Conservation (phyloP, 1,140 invertebrate species). For the Macrobrachium nipponense region DNA sequence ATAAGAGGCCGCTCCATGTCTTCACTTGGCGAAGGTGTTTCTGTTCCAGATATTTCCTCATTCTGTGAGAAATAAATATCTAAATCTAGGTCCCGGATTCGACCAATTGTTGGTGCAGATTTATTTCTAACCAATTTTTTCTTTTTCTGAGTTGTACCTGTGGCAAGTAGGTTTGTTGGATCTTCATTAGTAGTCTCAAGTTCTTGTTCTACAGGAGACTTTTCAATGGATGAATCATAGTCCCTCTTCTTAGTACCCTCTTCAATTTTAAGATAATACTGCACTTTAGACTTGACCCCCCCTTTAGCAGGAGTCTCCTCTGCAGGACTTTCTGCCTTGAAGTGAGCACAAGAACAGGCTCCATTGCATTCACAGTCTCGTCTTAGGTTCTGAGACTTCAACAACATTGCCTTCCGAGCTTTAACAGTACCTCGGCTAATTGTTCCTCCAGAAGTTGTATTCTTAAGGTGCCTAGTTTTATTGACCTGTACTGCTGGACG, state of each 20-base stretch:
- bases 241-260: slow-evolving; percentile 29
- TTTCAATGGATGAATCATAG: not conserved
- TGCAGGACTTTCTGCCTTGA: not conserved
- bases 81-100: not conserved
- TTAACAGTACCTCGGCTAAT: slow-evolving; percentile 53
- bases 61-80: slow-evolving; percentile 26
- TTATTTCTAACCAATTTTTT: slow-evolving; percentile 18
- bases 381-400: slow-evolving; percentile 9
- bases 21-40: not conserved
- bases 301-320: not conserved
- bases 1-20: slow-evolving; percentile 39
- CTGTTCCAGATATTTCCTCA: not conserved
- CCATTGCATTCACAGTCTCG: slow-evolving; percentile 37
- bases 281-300: slow-evolving; percentile 35
- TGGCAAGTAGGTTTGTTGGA: not conserved
- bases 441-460: slow-evolving; percentile 1
- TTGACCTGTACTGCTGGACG: slow-evolving; percentile 12
- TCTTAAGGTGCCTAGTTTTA: not conserved
- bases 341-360: slow-evolving; percentile 46
- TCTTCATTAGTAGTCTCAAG: not conserved
- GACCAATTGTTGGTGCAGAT: slow-evolving; percentile 8
- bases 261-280: slow-evolving; percentile 43
- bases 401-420: slow-evolving; percentile 43
- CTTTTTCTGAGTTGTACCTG: not conserved
- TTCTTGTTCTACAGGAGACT: not conserved